These are phyloP conservation scores for Rhinella marina DNA, from an alignment of 2,797 vertebrate species.

Conservation along the genomic window DNA sequence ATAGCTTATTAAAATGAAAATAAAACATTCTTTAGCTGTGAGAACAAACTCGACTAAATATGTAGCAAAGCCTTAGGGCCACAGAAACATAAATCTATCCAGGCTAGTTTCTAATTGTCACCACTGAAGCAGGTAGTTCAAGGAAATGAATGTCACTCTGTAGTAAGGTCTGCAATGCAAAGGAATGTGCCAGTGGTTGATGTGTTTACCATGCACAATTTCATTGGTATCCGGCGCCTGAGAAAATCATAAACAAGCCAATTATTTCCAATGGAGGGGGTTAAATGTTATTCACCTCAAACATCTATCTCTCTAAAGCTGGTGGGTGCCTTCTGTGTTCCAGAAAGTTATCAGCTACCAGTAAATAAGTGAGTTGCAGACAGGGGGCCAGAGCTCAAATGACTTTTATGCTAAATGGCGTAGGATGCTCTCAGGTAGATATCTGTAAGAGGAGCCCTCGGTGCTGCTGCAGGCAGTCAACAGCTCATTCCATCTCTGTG, in stretches of 20 bases:
- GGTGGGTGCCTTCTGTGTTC: conserved; percentile 15
- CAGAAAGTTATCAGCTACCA: conserved; percentile 50
- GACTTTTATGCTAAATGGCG: conserved; percentile 69
- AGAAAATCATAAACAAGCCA: conserved; percentile 61
- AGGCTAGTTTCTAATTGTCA: conserved; percentile 24
- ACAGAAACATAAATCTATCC: conserved; percentile 1
- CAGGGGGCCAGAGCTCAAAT: conserved; percentile 64
- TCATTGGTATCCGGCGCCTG: conserved; percentile 66
- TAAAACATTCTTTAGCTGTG: not conserved
- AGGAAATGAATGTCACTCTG: conserved; percentile 13
- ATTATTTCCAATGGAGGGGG: conserved; percentile 66
- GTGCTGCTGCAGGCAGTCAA: conserved; percentile 61
- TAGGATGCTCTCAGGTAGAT: conserved; percentile 42
- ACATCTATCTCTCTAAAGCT: conserved; percentile 37
- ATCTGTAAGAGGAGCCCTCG: conserved; percentile 59
- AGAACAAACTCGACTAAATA: conserved; percentile 6
- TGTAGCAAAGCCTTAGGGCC: conserved; percentile 26
- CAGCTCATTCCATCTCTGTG: conserved; percentile 58
- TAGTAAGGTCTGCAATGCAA: conserved; percentile 13
- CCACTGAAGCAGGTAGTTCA: conserved; percentile 34
- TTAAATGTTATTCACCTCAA: conserved; percentile 62
- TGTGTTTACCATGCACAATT: conserved; percentile 61
- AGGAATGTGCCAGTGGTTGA: conserved; percentile 11
- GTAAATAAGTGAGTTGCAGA: conserved; percentile 65
- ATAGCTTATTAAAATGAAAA: not conserved